phyloP scores from a whole-genome alignment of 1,140 invertebrate genomes.

The Gyrodactylus salaris region DNA sequence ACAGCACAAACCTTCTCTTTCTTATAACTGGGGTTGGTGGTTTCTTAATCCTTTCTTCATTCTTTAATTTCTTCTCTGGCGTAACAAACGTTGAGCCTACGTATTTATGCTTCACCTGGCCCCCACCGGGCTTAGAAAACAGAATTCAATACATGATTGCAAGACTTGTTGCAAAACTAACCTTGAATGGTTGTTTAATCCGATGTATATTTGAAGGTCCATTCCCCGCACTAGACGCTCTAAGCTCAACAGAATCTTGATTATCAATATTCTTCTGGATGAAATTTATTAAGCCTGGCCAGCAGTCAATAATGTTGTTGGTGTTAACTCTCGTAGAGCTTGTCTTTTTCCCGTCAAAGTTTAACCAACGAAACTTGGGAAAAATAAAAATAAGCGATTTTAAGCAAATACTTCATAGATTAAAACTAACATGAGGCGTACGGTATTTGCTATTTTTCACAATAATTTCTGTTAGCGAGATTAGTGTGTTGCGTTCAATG shows the following conservation, averaged over 20 bases:
- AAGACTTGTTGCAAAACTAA: too few relatives aligned
- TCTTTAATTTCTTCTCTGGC: neutral
- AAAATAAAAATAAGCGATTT: neutral
- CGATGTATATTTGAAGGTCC: too few relatives aligned
- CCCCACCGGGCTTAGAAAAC: neutral
- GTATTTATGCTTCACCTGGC: neutral
- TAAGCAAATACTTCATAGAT: neutral
- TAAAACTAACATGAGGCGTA: neutral
- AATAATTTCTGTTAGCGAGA: neutral
- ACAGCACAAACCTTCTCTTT: neutral
- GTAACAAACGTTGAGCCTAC: neutral
- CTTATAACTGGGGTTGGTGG: neutral
- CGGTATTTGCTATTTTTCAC: neutral
- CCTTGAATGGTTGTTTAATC: neutral
- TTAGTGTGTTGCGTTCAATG: neutral
- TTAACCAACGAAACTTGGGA: neutral
- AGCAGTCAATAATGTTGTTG: neutral
- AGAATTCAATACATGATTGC: too few relatives aligned
- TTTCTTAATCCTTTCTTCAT: neutral
- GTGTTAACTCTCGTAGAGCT: neutral
- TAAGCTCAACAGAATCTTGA: neutral
- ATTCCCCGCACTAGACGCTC: neutral
- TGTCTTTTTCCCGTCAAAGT: neutral
- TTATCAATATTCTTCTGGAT: neutral
- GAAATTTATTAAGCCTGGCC: neutral